Evolutionary conservation across 2,888 invertebrate genomes (phyloP).

Genomic region (Hirtodrosophila histrioides): DNA sequence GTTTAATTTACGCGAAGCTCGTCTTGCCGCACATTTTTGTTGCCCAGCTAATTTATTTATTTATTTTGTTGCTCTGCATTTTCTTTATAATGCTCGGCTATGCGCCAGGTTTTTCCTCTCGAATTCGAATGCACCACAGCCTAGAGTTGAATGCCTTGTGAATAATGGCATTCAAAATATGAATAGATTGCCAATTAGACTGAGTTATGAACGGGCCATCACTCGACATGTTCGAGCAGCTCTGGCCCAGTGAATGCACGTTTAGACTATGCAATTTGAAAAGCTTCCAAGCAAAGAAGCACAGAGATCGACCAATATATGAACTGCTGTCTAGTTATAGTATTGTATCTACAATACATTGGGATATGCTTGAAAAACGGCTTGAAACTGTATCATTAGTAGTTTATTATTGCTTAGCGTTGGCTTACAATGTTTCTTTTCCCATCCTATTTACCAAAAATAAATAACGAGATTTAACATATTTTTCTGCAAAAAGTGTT

Average conservation of each 20-base stretch:
- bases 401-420: no score
- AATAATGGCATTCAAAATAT: slow-evolving; percentile 46
- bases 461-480: no score
- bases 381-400: no score
- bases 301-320: no score
- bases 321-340: not conserved
- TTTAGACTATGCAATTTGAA: not conserved
- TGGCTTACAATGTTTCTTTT: no score
- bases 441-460: no score
- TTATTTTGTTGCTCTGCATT: slow-evolving; percentile 36
- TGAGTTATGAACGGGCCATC: slow-evolving; percentile 45
- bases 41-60: slow-evolving; percentile 58
- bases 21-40: slow-evolving; percentile 50
- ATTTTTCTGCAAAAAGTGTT: no score
- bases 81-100: slow-evolving; percentile 26
- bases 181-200: slow-evolving; percentile 52
- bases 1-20: slow-evolving; percentile 73
- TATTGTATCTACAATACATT: no score
- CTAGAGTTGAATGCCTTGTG: slow-evolving; percentile 54
- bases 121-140: not conserved
- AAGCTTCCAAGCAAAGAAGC: not conserved
- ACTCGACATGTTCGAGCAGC: slow-evolving; percentile 8
- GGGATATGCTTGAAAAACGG: no score
- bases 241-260: not conserved
- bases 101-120: slow-evolving; percentile 22